Conservation (phyloP, 92 coral and sea anemone genomes). For the Phymanthus crucifer region DNA sequence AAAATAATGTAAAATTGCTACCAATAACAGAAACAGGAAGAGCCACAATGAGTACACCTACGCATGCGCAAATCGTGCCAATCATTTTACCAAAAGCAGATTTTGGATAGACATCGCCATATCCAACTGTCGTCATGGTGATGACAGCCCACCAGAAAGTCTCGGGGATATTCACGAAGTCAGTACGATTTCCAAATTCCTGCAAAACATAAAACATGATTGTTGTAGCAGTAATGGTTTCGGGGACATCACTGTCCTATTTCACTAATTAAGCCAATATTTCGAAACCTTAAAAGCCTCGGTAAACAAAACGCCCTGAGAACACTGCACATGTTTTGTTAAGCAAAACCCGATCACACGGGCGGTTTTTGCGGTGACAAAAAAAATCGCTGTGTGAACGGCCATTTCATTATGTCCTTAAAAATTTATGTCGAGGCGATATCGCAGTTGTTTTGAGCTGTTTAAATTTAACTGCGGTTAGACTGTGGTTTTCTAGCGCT, state of each 20-base stretch:
- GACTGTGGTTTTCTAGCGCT: too few relatives aligned
- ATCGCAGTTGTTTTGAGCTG: too few relatives aligned
- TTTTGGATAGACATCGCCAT: slow-evolving; percentile 92
- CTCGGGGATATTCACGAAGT: slow-evolving; percentile 85
- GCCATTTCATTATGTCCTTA: too few relatives aligned
- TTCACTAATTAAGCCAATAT: too few relatives aligned
- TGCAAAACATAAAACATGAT: slow-evolving; percentile 19
- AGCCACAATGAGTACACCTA: slow-evolving; percentile 96
- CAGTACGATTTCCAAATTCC: slow-evolving; percentile 36
- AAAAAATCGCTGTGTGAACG: too few relatives aligned
- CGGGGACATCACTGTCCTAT: too few relatives aligned
- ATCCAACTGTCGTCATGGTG: slow-evolving; percentile 99
- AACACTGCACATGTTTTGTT: neutral
- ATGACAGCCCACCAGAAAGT: slow-evolving; percentile 99
- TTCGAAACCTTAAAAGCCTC: too few relatives aligned
- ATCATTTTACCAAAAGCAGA: slow-evolving; percentile 76
- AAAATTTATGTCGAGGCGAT: too few relatives aligned
- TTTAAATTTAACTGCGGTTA: too few relatives aligned
- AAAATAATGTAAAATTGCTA: slow-evolving; percentile 93
- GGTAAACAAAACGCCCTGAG: too few relatives aligned
- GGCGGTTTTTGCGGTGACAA: too few relatives aligned
- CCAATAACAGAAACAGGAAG: slow-evolving; percentile 99
- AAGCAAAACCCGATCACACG: slow-evolving; percentile 6
- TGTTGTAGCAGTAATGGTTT: too few relatives aligned
- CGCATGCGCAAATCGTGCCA: slow-evolving; percentile 96